phyloP scores from a whole-genome alignment of 2,797 vertebrate species.

The Girardinus metallicus region DNA sequence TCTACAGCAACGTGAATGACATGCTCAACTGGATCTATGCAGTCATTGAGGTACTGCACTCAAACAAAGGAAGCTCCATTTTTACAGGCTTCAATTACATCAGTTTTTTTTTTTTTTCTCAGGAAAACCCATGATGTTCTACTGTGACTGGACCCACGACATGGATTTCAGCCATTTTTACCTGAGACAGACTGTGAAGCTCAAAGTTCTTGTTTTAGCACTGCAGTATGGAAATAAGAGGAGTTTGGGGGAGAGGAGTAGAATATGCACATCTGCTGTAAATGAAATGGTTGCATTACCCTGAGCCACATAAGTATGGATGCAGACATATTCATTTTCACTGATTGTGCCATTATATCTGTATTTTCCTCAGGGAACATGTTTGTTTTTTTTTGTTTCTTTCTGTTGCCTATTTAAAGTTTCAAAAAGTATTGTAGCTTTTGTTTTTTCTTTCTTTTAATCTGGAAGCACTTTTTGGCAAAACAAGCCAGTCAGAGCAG shows the following conservation, averaged over 20 bases:
- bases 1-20: slow-evolving; percentile 85
- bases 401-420: slow-evolving; percentile 12
- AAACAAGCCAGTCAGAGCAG: not conserved
- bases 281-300: slow-evolving; percentile 15
- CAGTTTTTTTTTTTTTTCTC: not conserved
- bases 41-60: slow-evolving; percentile 80
- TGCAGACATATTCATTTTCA: slow-evolving; percentile 2
- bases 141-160: slow-evolving; percentile 2
- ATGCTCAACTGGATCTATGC: slow-evolving; percentile 88
- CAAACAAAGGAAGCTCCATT: not conserved
- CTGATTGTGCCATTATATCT: slow-evolving; percentile 45
- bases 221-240: not conserved
- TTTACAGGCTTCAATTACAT: not conserved
- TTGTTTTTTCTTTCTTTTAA: not conserved
- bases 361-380: slow-evolving; percentile 56
- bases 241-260: slow-evolving; percentile 9
- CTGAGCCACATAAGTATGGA: not conserved
- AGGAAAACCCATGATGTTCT: slow-evolving; percentile 69
- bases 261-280: slow-evolving; percentile 12
- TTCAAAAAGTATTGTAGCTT: not conserved
- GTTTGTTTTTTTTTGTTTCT: not conserved
- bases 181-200: slow-evolving; percentile 15
- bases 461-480: not conserved
- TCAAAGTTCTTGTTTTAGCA: not conserved
- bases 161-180: not conserved